Evolutionary conservation across 2,113 vertebrate genomes (phyloP), one percentile per base, ranked within the genome.

Genomic region (Tragelaphus imberbis): DNA sequence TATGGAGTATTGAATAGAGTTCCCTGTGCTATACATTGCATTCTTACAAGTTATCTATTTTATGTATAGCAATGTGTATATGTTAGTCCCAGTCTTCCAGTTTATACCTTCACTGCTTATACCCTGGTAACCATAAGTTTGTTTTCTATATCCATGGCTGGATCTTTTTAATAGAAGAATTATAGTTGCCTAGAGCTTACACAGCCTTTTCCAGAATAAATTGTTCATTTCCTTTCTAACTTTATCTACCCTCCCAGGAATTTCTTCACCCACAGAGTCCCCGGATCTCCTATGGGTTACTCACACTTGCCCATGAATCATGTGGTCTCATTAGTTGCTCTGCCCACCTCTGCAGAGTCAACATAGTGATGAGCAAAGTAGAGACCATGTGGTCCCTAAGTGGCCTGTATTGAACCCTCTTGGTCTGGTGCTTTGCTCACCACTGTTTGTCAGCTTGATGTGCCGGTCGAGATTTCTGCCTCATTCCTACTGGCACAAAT

Each of bases 331-430:
- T 51, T 25, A 55, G 30, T 27, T 40, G 25, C 33, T 88, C 15
- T 63, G 27, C 2, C 6, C 12, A 44, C 2, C n/a, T 84, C 17
- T 77, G 28, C 1, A 33, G 40, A 58, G 28, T 58, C 68, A 36
- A 28, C 0, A 0, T 27, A 59, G 3, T 58, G 11, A 58, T 30
- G 75, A 80, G 3, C 14, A 51, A 12, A 27, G 19, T 40, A 33
- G 75, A 80, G 30, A 14, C 13, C 27, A 51, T 11, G 16, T 56
- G 17, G 36, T 84, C 11, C 77, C 33, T 13, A 79, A 33, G 21
- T 55, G 19, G 7, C 7, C 27, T 23, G 1, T 0, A 27, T 5
- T 28, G 8, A 65, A 6, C 79, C 14, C 0, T 58, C 1, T 14
- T 28, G 13, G 51, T 27, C 27, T 25, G 9, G 12, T 40, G 5